Conservation (phyloP, 1,140 invertebrate genomes). For the Palaemon carinicauda region DNA sequence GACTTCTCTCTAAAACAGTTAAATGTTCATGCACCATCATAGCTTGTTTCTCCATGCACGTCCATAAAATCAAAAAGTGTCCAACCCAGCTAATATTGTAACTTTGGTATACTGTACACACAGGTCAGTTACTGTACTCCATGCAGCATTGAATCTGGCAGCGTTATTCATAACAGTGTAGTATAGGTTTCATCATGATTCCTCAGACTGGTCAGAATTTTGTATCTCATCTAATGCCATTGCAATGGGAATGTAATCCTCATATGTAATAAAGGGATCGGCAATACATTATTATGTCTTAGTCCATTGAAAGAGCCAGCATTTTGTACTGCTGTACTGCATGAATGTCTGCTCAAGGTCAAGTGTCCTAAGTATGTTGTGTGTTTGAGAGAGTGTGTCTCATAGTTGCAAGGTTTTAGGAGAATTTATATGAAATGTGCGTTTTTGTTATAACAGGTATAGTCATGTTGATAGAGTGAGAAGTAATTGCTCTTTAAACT, state of each 20-base stretch:
- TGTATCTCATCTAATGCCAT: neutral
- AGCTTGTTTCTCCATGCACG: slow-evolving; percentile 24
- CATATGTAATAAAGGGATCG: neutral
- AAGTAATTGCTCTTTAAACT: neutral
- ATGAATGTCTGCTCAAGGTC: slow-evolving; percentile 23
- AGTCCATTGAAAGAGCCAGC: slow-evolving; percentile 25
- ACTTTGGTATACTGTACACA: neutral
- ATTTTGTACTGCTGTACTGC: slow-evolving; percentile 26
- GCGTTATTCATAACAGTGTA: neutral
- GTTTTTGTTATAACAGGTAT: neutral
- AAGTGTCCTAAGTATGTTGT: slow-evolving; percentile 5
- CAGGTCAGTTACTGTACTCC: neutral
- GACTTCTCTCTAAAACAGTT: slow-evolving; percentile 26
- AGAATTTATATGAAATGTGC: neutral
- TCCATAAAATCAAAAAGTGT: slow-evolving; percentile 45
- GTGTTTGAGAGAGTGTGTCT: no score
- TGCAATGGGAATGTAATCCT: neutral
- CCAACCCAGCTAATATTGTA: slow-evolving; percentile 11
- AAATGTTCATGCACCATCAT: slow-evolving; percentile 29
- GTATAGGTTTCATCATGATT: neutral
- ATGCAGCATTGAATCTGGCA: no score
- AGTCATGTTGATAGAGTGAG: neutral
- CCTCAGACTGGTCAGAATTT: neutral
- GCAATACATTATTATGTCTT: neutral
- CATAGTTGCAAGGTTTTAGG: neutral